Base-by-base conservation (phyloP, 2,888 invertebrate genomes). In the Hypomecis punctinalis region DNA sequence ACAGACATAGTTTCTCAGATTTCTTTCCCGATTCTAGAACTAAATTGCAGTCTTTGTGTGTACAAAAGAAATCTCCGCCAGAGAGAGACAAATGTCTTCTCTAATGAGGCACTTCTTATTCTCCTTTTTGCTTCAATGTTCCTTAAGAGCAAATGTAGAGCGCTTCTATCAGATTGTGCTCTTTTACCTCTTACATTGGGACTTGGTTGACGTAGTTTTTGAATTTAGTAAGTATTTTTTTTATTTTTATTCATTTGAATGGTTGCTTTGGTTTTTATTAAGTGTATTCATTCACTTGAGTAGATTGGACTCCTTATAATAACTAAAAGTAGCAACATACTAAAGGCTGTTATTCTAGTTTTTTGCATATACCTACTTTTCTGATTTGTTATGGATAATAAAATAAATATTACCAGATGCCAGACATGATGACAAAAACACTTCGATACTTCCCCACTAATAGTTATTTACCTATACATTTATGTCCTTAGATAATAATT, bases 11-110 rank as follows among this genome's bases (percentile, higher is more conserved):
- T 33, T 54, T 11, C 13, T 39, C 39, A 36, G 23, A 48, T 40
- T 56, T 57, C 43, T 40, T 45, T 46, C 0, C 13, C 59, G 39
- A 40, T 45, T 37, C 55, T 61, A 52, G 45, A 67, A 72, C 71
- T 69, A 75, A 71, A 75, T 71, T 71, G 75, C 73, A 73, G 64
- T 73, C 75, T 70, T 71, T 70, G 73, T 67, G 62, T 72, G 72
- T 69, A 73, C 72, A 71, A 73, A 73, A 71, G 69, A 65, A 74
- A 68, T 67, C 67, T 63, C 61, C 61, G 59, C 57, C 48, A 62
- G 66, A 49, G 54, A 57, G 63, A 66, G 70, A 71, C 66, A 65
- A 70, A 68, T 69, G 72, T 48, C 63, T 62, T 51, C 61, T 67
- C 61, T 73, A 73, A 73, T 71, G 71, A 70, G 69, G 67, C 64